Conservation (phyloP, 2,888 invertebrate species). For the Philhelius pedissequus region DNA sequence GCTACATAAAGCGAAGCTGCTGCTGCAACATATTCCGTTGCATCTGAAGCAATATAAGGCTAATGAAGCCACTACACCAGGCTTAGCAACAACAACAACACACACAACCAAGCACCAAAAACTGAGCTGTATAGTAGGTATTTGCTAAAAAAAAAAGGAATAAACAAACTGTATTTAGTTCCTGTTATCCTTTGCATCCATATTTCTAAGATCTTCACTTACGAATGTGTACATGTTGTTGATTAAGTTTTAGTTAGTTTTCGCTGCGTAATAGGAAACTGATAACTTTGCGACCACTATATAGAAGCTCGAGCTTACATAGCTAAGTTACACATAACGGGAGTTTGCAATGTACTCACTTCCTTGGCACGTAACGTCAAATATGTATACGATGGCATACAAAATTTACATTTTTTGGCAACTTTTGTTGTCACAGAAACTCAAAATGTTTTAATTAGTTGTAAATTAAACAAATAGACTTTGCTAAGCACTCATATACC, state of each 20-base stretch:
- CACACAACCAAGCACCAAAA: slow-evolving; percentile 25
- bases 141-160: neutral
- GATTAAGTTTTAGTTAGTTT: slow-evolving; percentile 1
- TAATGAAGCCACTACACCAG: slow-evolving; percentile 35
- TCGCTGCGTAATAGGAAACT: neutral
- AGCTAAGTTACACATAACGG: neutral
- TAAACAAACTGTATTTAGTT: neutral
- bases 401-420: slow-evolving; percentile 2
- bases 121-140: slow-evolving; percentile 19
- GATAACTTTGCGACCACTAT: neutral
- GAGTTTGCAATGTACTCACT: neutral
- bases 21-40: no score
- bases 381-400: neutral
- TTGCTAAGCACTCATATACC: neutral
- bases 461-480: slow-evolving; percentile 13
- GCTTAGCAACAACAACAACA: slow-evolving; percentile 33
- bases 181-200: neutral
- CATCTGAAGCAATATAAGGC: no score
- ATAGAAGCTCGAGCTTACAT: neutral
- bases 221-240: neutral
- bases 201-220: neutral
- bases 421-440: neutral
- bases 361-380: neutral
- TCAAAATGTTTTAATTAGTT: slow-evolving; percentile 31
- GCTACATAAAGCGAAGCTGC: slow-evolving; percentile 31